These are phyloP conservation scores for Neodontobutis hainanensis DNA, from an alignment of 2,113 vertebrate genomes.

Conservation along the genomic window DNA sequence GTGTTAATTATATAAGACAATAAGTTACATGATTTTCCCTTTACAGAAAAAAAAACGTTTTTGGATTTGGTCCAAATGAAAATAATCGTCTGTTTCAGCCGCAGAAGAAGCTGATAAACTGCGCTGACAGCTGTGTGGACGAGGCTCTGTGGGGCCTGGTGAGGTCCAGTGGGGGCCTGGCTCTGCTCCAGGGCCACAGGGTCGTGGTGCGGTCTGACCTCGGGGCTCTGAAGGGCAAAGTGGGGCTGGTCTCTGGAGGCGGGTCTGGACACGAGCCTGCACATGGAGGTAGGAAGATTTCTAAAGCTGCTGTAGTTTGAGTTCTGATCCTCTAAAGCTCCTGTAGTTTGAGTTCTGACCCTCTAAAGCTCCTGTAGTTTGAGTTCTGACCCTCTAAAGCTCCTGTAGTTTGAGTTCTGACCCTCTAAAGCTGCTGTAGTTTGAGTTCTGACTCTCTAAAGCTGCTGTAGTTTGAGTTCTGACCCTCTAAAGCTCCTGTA, in stretches of 20 bases:
- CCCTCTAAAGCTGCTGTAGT: too few relatives aligned
- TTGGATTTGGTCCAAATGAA: neutral
- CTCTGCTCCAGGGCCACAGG: conserved; percentile 85
- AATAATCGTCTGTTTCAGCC: conserved; percentile 20
- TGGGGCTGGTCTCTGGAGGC: conserved; percentile 90
- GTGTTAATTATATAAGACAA: too few relatives aligned
- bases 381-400: too few relatives aligned
- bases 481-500: too few relatives aligned
- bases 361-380: too few relatives aligned
- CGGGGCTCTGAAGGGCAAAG: conserved; percentile 79
- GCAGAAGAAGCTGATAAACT: conserved; percentile 87
- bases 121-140: conserved; percentile 82
- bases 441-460: too few relatives aligned
- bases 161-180: conserved; percentile 76
- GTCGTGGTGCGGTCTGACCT: conserved; percentile 86
- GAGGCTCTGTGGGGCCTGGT: conserved; percentile 85
- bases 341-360: too few relatives aligned
- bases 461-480: too few relatives aligned
- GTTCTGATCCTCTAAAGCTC: neutral
- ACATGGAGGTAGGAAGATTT: conserved; percentile 81
- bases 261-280: conserved; percentile 96
- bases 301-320: too few relatives aligned
- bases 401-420: too few relatives aligned
- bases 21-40: too few relatives aligned
- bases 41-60: too few relatives aligned